Evolutionary conservation across 2,888 invertebrate genomes (phyloP).

Genomic region (Hydropsyche betteni): DNA sequence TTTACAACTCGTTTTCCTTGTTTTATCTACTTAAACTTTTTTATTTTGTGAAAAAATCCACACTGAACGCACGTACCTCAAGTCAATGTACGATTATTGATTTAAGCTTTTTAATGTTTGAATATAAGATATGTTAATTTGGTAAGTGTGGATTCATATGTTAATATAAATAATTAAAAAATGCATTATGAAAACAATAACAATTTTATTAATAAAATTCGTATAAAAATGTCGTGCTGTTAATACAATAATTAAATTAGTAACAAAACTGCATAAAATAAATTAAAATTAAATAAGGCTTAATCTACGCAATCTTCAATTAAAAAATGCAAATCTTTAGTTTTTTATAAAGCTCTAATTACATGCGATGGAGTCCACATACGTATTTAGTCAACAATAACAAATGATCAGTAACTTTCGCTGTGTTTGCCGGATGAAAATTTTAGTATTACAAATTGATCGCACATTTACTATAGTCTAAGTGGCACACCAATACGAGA

Average conservation of each 20-base stretch:
- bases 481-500: constrained; percentile 42
- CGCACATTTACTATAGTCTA: constrained; percentile 39
- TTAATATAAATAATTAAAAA: not conserved
- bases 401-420: not conserved
- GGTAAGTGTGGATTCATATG: too few relatives aligned
- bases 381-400: not conserved
- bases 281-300: constrained; percentile 16
- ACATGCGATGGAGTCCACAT: not conserved
- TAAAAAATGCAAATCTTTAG: not conserved
- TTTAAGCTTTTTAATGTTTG: too few relatives aligned
- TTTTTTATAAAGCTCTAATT: constrained; percentile 1
- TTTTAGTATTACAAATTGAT: constrained; percentile 19
- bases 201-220: constrained; percentile 43
- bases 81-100: too few relatives aligned
- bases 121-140: too few relatives aligned
- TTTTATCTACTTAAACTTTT: not conserved
- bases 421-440: not conserved
- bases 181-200: constrained; percentile 46
- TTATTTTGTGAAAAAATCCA: not conserved
- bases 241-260: not conserved
- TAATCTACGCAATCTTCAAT: constrained; percentile 2
- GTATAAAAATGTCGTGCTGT: constrained; percentile 17
- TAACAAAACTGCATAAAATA: constrained; percentile 7
- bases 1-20: constrained; percentile 14
- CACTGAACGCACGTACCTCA: too few relatives aligned